A percentile compares a stretch with the other conserved stretches of the same genome.
phyloP scores from a whole-genome alignment of 2,113 vertebrate species.

The Monarcha castaneiventris region DNA sequence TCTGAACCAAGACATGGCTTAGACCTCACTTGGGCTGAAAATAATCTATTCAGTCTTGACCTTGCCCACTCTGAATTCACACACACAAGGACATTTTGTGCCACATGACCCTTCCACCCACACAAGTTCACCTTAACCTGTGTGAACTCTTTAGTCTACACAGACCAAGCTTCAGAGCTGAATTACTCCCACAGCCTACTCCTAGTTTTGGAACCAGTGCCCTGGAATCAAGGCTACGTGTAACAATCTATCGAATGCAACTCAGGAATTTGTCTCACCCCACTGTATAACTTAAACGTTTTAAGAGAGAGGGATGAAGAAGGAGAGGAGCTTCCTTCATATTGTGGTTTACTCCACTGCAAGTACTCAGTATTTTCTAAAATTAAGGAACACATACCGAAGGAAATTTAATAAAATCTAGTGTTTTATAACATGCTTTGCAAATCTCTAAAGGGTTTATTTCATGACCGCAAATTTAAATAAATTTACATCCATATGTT shows the following conservation, averaged over 20 bases:
- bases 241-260: neutral
- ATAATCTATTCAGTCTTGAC: neutral
- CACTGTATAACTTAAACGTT: neutral
- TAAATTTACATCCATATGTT: neutral
- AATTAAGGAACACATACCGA: neutral
- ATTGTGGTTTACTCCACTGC: neutral
- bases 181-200: neutral
- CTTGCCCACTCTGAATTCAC: neutral
- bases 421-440: neutral
- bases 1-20: neutral
- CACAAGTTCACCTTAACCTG: neutral
- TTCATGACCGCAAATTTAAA: neutral
- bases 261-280: neutral
- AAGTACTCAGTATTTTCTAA: neutral
- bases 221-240: accelerated
- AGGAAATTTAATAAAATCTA: neutral
- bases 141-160: neutral
- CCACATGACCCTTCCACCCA: neutral
- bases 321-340: neutral
- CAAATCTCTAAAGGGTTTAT: neutral
- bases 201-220: no score
- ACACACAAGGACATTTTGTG: neutral
- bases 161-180: neutral
- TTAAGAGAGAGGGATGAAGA: neutral
- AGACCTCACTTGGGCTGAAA: neutral